A percentile compares a stretch with the other conserved stretches of the same genome.
phyloP scores from a whole-genome alignment of 2,797 vertebrate species.

The Esox masquinongy region DNA sequence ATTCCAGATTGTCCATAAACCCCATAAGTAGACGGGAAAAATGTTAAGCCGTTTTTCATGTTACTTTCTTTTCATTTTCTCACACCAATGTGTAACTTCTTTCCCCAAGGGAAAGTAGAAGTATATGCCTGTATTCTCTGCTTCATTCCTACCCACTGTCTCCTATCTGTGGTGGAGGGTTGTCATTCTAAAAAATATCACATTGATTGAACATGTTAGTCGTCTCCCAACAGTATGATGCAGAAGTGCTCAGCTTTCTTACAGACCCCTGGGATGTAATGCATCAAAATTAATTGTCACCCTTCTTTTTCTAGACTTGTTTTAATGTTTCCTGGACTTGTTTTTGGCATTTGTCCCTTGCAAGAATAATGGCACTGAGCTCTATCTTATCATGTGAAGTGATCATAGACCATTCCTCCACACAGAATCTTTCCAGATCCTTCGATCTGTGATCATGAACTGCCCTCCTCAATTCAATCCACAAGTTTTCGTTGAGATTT shows the following conservation, averaged over 20 bases:
- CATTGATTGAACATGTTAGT: neutral
- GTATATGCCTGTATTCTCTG: neutral
- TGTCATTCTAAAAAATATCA: neutral
- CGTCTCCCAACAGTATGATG: neutral
- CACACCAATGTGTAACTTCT: slow-evolving; percentile 17
- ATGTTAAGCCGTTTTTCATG: slow-evolving; percentile 32
- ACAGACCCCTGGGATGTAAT: neutral
- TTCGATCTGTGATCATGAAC: no score
- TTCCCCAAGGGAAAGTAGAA: slow-evolving; percentile 14
- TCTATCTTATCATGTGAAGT: no score
- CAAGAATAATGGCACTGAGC: no score
- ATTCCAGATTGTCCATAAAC: slow-evolving; percentile 44
- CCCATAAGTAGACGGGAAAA: slow-evolving; percentile 39
- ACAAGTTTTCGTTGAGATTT: no score
- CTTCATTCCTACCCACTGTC: slow-evolving; percentile 3
- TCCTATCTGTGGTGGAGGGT: neutral
- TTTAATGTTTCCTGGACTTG: no score
- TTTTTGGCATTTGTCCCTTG: no score
- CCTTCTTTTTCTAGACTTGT: no score
- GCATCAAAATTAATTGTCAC: no score
- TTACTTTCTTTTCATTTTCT: slow-evolving; percentile 12
- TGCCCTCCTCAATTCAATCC: no score
- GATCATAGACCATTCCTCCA: no score
- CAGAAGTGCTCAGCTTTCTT: neutral
- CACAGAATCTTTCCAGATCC: no score